Evolutionary conservation across 2,113 vertebrate species (phyloP), one percentile per base, ranked within the genome.

Genomic region (Podocnemis expansa): DNA sequence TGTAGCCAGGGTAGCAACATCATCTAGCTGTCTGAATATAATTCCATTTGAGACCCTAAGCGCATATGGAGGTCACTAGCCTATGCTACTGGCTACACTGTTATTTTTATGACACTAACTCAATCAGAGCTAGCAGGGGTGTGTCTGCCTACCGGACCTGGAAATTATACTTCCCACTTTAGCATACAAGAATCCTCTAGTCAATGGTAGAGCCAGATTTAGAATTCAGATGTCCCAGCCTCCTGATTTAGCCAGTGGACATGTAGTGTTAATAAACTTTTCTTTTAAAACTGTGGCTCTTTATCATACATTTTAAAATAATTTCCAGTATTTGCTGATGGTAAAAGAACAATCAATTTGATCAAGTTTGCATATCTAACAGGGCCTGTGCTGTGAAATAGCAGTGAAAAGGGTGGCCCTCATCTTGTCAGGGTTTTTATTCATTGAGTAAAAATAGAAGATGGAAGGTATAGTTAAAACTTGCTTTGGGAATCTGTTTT

Each of bases 401-500:
- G 31, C 31, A 63, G 16, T 63, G n/a, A 63, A 63, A n/a, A 34
- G n/a, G 8, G 16, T 9, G 78, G 5, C 22, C 1, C 2, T 82
- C 1, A 0, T 54, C 60, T 83, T 83, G 49, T n/a, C 27, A 19
- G 27, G 58, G 58, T 22, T 6, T 79, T 91, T 49, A 14, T 54
- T 84, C 5, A 4, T 5, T 63, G 67, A 22, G 41, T 19, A 38
- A 1, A 2, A 4, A 34, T 67, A 67, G 34, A 67, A 17, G 60
- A 67, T 67, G 34, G 31, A 67, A n/a, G 16, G 21, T 43, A 41
- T 75, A 16, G 54, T 60, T 3, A 75, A 75, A 75, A 25, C 38
- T 43, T 75, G 38, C 1, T 0, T 52, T n/a, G 1, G 7, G 80
- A 51, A 75, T 86, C 29, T 29, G 22, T 25, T 17, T 8, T 1